Percentiles rank a stretch among this genome's conserved stretches.
Conservation (phyloP, 2,797 vertebrate species). For the Macropodus opercularis region DNA sequence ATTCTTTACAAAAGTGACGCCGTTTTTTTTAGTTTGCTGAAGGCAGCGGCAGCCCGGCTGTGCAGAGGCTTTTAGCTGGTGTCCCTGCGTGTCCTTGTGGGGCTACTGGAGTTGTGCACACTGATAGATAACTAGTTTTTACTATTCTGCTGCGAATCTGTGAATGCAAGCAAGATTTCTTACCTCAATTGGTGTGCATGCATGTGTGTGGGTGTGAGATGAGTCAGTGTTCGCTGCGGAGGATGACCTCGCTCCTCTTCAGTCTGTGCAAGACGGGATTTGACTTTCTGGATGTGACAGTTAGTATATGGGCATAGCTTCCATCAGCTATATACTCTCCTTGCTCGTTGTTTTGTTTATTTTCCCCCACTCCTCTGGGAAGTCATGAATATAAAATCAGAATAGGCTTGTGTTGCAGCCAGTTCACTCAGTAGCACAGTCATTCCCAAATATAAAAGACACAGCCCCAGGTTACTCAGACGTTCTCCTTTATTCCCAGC, state of each 20-base stretch:
- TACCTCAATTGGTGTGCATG: constrained; percentile 24
- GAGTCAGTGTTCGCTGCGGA: constrained; percentile 68
- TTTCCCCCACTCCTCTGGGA: constrained; percentile 26
- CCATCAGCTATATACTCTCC: constrained; percentile 36
- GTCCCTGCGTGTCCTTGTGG: constrained; percentile 50
- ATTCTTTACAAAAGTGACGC: constrained; percentile 58
- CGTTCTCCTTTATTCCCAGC: constrained; percentile 51
- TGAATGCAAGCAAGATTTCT: constrained; percentile 27
- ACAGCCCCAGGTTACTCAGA: constrained; percentile 48
- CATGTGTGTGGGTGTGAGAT: constrained; percentile 59
- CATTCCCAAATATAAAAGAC: constrained; percentile 49
- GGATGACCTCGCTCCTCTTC: constrained; percentile 70
- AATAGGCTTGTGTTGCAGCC: constrained; percentile 57
- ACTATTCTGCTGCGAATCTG: constrained; percentile 45
- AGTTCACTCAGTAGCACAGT: constrained; percentile 50
- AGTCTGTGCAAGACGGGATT: constrained; percentile 48
- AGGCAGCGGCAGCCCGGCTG: constrained; percentile 39
- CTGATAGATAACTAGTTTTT: constrained; percentile 45
- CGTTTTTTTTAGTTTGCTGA: constrained; percentile 61
- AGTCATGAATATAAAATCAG: constrained; percentile 73
- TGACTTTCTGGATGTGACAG: constrained; percentile 64
- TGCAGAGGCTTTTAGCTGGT: constrained; percentile 31
- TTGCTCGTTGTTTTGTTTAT: constrained; percentile 53
- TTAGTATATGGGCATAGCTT: constrained; percentile 42
- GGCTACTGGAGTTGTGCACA: constrained; percentile 30